Conservation (phyloP, 2,888 invertebrate genomes). For the Chironomus riparius region DNA sequence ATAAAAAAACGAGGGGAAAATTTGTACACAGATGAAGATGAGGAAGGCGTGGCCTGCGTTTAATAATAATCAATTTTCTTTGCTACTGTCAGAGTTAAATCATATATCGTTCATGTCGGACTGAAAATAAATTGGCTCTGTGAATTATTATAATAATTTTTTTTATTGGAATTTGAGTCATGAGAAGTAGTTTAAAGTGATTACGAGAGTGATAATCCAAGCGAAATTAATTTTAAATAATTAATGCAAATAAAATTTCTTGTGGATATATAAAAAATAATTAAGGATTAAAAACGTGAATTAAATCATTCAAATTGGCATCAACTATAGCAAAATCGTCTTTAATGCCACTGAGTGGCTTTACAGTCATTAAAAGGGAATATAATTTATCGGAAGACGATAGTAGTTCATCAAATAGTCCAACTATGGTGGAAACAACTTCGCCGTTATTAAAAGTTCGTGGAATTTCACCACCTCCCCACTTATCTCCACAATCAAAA, state of each 20-base stretch:
- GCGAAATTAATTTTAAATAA: not conserved
- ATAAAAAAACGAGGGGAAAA: not conserved
- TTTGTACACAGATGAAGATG: not conserved
- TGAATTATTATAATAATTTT: not conserved
- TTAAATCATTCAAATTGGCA: conserved; percentile 13
- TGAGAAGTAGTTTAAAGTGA: not conserved
- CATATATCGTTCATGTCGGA: conserved; percentile 18
- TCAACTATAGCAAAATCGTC: conserved; percentile 14
- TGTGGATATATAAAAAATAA: not conserved
- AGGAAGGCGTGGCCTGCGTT: conserved; percentile 12
- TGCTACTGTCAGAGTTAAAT: not conserved
- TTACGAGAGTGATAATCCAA: no score
- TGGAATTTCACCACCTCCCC: conserved; percentile 23
- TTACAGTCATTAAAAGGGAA: conserved; percentile 20
- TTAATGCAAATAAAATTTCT: not conserved
- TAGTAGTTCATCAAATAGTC: conserved; percentile 5
- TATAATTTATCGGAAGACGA: conserved; percentile 20
- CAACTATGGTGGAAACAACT: conserved; percentile 32
- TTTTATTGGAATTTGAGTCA: not conserved
- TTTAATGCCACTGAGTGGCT: conserved; percentile 24
- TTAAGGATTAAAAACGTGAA: not conserved
- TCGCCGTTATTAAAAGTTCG: conserved; percentile 28
- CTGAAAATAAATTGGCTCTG: not conserved
- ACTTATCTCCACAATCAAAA: conserved; percentile 26
- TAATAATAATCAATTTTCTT: not conserved